Base-by-base conservation (phyloP, 2,113 vertebrate genomes). In the Perognathus longimembris region DNA sequence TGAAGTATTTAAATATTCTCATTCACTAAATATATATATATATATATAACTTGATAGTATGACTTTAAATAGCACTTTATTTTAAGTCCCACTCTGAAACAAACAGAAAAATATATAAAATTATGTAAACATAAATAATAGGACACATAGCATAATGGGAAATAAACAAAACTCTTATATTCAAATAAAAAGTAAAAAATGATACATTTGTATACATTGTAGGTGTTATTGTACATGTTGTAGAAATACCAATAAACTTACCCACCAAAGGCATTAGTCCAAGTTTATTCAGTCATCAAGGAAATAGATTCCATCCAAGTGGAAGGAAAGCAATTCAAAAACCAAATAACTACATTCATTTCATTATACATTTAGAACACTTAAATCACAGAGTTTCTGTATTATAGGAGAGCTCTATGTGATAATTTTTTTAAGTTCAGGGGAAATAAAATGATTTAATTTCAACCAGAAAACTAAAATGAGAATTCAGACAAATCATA, bases 261-360 rank as follows among this genome's bases (percentile, higher is more conserved):
- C 98, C 98, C 96, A 97, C 96, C 98, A 98, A 76, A 97, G 95
- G 97, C 97, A 98, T 97, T 90, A 97, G 95, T 90, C 97, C 96
- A 98, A 97, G 97, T 96, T 97, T 95, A 96, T 93, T 97, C 34
- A 96, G 97, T 94, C 96, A 61, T 96, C 97, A 98, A 90, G 97
- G 93, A 96, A 95, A 96, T 85, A 94, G 90, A 98, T 97, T 96
- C 97, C 97, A 98, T 98, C 97, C 98, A 96, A 96, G 83, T 97
- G 97, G 96, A 98, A 98, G 96, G 98, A 97, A 87, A 98, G 98
- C 98, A 98, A 96, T 98, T 98, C 94, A 97, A 98, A 98, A 98
- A 98, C 98, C 97, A 98, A 98, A 98, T 84, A 97, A 97, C 98
- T 98, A 98, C 95, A 98, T 98, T 98, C 97, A 98, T 97, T 98